These are phyloP conservation scores for Rafetus swinhoei DNA, from an alignment of 2,113 vertebrate genomes.

Conservation along the genomic window DNA sequence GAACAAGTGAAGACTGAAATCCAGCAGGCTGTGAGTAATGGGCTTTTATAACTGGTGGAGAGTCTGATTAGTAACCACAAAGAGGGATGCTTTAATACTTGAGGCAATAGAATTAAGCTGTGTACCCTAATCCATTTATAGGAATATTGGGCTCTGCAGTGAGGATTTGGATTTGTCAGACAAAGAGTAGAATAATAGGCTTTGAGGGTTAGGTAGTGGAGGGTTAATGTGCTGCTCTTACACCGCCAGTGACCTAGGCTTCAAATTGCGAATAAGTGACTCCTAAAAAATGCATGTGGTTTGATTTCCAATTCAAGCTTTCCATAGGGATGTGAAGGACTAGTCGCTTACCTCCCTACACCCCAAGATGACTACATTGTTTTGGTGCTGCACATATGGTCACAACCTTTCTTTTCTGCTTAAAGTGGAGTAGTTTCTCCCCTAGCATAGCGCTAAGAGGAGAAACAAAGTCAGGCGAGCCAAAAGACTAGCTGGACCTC, in stretches of 20 bases:
- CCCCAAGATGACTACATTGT: too few relatives aligned
- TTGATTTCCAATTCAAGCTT: not conserved
- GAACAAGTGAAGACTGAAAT: constrained; percentile 87
- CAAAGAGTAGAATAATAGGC: not conserved
- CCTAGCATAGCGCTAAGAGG: not conserved
- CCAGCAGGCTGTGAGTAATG: constrained; percentile 88
- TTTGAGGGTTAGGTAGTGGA: not conserved
- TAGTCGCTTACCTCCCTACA: not conserved
- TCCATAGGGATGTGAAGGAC: too few relatives aligned
- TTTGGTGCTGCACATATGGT: too few relatives aligned
- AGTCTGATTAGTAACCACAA: rapidly evolving
- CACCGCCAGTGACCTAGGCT: not conserved
- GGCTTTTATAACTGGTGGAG: not conserved
- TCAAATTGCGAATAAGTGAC: not conserved
- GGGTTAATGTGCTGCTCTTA: not conserved
- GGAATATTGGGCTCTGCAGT: not conserved
- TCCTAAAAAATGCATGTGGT: not conserved
- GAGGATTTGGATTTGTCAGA: not conserved
- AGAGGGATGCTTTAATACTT: rapidly evolving
- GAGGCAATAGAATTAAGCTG: rapidly evolving
- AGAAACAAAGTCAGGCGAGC: not conserved
- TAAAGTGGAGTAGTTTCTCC: not conserved
- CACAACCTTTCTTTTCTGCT: not conserved
- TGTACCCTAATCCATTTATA: not conserved
- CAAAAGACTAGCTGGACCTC: too few relatives aligned